A percentile compares a stretch with the other conserved stretches of the same genome.
phyloP scores from a whole-genome alignment of 1,140 invertebrate genomes.

The Antheraea pernyi region DNA sequence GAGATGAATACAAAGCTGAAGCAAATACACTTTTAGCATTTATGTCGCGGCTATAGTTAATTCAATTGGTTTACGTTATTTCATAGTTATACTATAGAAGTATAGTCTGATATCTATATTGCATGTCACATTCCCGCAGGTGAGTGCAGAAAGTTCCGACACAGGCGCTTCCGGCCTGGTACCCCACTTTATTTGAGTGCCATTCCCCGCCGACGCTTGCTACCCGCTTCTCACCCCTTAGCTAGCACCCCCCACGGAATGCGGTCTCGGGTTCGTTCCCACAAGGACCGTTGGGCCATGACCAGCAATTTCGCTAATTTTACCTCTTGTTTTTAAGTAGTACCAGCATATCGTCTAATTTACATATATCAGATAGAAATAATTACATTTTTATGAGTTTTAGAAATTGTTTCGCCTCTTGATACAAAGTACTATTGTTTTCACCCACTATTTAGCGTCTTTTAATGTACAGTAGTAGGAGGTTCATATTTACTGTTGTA shows the following conservation, averaged over 20 bases:
- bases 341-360: not conserved
- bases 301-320: constrained; percentile 68
- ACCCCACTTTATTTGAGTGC: constrained; percentile 46
- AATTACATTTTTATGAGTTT: too few relatives aligned
- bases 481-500: too few relatives aligned
- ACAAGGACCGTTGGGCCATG: constrained; percentile 54
- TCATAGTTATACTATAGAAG: not conserved
- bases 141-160: constrained; percentile 47
- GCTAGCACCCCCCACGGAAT: constrained; percentile 31
- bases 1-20: constrained; percentile 24
- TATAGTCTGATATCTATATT: constrained; percentile 45
- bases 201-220: constrained; percentile 35
- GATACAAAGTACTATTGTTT: too few relatives aligned
- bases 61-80: not conserved
- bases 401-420: too few relatives aligned
- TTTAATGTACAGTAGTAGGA: too few relatives aligned
- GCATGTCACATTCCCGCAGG: constrained; percentile 67
- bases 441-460: too few relatives aligned
- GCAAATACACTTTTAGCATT: not conserved
- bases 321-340: constrained; percentile 10
- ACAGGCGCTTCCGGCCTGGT: constrained; percentile 64
- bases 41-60: not conserved
- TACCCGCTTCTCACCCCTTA: constrained; percentile 32
- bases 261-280: constrained; percentile 60
- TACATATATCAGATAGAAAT: too few relatives aligned